Base-by-base conservation (phyloP, 2,797 vertebrate genomes). In the Kryptopterus vitreolus region DNA sequence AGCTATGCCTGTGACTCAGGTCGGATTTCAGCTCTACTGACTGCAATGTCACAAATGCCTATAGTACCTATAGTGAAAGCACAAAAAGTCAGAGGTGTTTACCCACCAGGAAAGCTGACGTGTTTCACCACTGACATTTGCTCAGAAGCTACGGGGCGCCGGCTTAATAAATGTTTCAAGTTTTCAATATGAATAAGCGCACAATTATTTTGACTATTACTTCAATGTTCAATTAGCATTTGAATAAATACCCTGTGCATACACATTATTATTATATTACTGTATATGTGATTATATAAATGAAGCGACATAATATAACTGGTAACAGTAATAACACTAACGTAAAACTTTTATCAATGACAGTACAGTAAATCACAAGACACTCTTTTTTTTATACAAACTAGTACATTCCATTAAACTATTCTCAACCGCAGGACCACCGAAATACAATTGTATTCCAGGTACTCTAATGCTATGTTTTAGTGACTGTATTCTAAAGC, bases 11-110 rank as follows among this genome's bases (percentile, higher is more conserved):
- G 4, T 58, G 29, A 57, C 31, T 38, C 22, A 57, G 16, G 43
- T 5, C 22, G 66, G 48, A 20, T 13, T 50, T 50, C 38, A 61
- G 38, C 66, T 29, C 46, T 66, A 43, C 35, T 29, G 66, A 50
- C 43, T 69, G 66, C 20, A 69, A 50, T n/a, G 48, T 53, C 69
- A 73, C 52, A 73, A 73, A 73, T 73, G 70, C 22, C 70, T n/a
- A 73, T 22, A 73, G 6, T 63, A 65, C 29, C 46, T 77, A 24
- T 18, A 24, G 59, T 24, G 59, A 22, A 18, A 65, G 46, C 18
- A 66, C 76, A 77, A 53, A 61, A 77, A 77, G 61, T 52, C 61
- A 24, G 62, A 43, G 31, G 48, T 55, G 76, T 65, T 77, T 77
- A 55, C 62, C 76, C 48, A 65, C 26, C 76, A 38, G 59, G 75